These are phyloP conservation scores for Benthosema pterotum DNA, from an alignment of 2,797 vertebrate genomes.

Conservation along the genomic window DNA sequence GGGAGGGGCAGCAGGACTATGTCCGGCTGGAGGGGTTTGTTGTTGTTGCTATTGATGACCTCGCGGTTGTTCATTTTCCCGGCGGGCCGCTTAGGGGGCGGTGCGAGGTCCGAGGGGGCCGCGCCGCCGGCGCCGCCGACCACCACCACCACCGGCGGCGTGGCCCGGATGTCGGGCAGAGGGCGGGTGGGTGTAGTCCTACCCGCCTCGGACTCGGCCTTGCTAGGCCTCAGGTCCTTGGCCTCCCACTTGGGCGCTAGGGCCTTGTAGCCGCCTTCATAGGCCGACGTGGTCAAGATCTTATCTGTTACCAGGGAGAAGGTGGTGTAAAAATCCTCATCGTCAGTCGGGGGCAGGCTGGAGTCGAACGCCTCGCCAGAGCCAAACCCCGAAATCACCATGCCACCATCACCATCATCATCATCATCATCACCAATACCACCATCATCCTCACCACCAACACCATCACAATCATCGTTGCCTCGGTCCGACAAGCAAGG, in stretches of 20 bases:
- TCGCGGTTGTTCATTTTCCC: constrained; percentile 95
- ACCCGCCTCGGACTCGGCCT: constrained; percentile 88
- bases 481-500: constrained; percentile 94
- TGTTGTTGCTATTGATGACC: too few relatives aligned
- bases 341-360: constrained; percentile 94
- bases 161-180: constrained; percentile 90
- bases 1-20: constrained; percentile 90
- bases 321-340: constrained; percentile 97
- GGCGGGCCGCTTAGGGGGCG: constrained; percentile 94
- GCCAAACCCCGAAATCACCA: constrained; percentile 95
- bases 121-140: constrained; percentile 77
- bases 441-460: constrained; percentile 89
- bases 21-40: constrained; percentile 86
- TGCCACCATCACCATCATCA: constrained; percentile 73
- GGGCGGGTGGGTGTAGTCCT: constrained; percentile 89
- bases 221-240: constrained; percentile 94
- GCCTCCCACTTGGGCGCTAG: constrained; percentile 91
- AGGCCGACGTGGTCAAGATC: constrained; percentile 93
- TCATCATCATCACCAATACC: constrained; percentile 69
- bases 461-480: constrained; percentile 97
- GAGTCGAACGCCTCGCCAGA: constrained; percentile 95
- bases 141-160: constrained; percentile 81
- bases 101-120: constrained; percentile 90
- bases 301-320: constrained; percentile 98
- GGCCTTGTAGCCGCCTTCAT: constrained; percentile 94